Evolutionary conservation across 2,797 vertebrate species (phyloP).

Genomic region (Liasis olivaceus): DNA sequence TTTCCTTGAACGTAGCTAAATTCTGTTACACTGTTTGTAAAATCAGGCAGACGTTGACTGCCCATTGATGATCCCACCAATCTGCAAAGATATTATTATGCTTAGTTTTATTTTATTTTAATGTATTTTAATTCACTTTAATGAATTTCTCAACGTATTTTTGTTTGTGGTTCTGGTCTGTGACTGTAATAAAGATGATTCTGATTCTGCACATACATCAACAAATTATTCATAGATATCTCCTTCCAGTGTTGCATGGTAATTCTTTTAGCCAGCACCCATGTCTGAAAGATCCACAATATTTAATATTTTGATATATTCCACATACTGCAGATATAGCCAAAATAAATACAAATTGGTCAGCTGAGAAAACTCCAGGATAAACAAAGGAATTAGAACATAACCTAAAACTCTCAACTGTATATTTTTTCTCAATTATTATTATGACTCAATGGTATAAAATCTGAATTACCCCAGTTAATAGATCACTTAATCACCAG

Average conservation of each 20-base stretch:
- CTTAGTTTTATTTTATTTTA: no score
- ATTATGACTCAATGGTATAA: neutral
- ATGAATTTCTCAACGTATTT: no score
- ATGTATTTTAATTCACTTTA: no score
- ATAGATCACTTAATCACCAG: neutral
- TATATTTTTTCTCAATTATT: neutral
- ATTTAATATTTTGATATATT: neutral
- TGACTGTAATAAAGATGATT: no score
- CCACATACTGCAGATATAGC: neutral
- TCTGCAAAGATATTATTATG: no score
- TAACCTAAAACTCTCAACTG: neutral
- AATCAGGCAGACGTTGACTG: no score
- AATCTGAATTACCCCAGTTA: neutral
- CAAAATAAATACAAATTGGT: neutral
- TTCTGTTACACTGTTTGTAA: no score
- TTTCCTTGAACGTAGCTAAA: no score
- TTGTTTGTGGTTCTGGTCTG: no score
- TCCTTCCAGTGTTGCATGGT: neutral
- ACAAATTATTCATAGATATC: neutral
- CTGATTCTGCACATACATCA: neutral
- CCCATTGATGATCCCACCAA: no score
- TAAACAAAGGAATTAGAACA: no score
- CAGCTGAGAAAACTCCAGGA: neutral
- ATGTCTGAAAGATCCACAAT: neutral
- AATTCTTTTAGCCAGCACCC: neutral